These are phyloP conservation scores for Magallana gigas DNA, from an alignment of 1,140 invertebrate species.

Conservation along the genomic window DNA sequence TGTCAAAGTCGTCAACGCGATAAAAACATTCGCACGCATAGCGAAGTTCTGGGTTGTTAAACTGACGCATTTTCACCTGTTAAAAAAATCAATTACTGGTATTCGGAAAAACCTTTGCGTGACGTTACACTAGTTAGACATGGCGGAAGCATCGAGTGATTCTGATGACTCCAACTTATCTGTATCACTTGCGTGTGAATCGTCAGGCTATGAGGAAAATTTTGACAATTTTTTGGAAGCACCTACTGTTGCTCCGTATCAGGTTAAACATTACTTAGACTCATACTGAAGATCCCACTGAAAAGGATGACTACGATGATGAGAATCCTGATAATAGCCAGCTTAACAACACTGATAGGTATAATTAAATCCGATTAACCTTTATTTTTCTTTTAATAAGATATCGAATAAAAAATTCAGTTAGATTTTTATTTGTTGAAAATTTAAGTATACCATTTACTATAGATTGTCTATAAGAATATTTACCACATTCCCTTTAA, in stretches of 20 bases:
- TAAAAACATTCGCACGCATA: not conserved
- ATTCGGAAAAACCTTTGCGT: not conserved
- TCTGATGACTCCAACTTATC: not conserved
- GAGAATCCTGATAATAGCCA: not conserved
- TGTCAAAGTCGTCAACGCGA: not conserved
- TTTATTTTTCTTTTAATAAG: not conserved
- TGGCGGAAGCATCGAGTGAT: not conserved
- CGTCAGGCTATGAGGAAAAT: not conserved
- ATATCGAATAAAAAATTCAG: not conserved
- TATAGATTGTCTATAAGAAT: not conserved
- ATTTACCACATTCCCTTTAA: not conserved
- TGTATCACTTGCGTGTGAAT: constrained; percentile 1
- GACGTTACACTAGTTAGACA: constrained; percentile 22
- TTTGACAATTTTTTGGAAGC: not conserved
- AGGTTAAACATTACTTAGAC: constrained; percentile 1
- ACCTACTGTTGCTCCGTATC: constrained; percentile 3
- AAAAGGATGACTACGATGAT: not conserved
- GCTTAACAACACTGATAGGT: constrained; percentile 20
- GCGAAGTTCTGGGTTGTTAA: not conserved
- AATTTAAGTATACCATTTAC: constrained; percentile 7
- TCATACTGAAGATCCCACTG: not conserved
- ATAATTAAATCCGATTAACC: not conserved
- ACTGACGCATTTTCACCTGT: constrained; percentile 6
- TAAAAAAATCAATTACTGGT: constrained; percentile 25
- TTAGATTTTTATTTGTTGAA: not conserved